Percentiles rank a stretch among this genome's conserved stretches.
phyloP scores from a whole-genome alignment of 2,113 vertebrate genomes.

The Guaruba guarouba region DNA sequence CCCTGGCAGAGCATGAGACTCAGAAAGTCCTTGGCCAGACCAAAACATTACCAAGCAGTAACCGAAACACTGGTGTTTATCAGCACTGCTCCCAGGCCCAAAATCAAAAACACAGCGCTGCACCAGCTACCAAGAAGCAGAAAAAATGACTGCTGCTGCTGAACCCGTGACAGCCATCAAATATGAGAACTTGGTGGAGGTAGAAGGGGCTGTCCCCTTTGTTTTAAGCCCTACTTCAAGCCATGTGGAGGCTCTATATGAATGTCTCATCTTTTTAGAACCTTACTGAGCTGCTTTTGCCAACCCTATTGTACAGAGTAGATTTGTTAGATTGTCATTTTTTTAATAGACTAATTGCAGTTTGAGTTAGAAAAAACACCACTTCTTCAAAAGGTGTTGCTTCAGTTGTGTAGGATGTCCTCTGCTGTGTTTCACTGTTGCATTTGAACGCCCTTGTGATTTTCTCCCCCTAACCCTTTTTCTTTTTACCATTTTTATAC shows the following conservation, averaged over 20 bases:
- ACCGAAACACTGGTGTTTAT: too few relatives aligned
- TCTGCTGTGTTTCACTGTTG: background rate
- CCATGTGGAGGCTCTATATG: background rate
- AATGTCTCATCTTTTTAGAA: background rate
- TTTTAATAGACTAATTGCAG: background rate
- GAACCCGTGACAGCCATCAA: background rate
- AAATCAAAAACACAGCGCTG: too few relatives aligned
- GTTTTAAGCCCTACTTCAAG: background rate
- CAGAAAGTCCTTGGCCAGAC: too few relatives aligned
- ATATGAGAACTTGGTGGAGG: fast-evolving
- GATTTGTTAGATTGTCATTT: background rate
- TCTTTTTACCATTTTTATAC: background rate
- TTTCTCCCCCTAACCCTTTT: background rate
- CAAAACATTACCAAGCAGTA: too few relatives aligned
- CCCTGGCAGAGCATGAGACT: too few relatives aligned
- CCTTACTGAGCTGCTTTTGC: background rate
- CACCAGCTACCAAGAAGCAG: too few relatives aligned
- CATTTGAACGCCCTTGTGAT: background rate
- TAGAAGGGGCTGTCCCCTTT: background rate
- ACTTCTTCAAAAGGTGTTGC: background rate
- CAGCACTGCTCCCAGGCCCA: too few relatives aligned
- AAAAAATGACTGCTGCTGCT: too few relatives aligned
- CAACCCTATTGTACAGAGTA: background rate
- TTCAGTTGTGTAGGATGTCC: background rate
- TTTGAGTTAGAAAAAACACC: background rate